phyloP scores from a whole-genome alignment of 2,888 invertebrate genomes.

The Rugalucina vietnamica region DNA sequence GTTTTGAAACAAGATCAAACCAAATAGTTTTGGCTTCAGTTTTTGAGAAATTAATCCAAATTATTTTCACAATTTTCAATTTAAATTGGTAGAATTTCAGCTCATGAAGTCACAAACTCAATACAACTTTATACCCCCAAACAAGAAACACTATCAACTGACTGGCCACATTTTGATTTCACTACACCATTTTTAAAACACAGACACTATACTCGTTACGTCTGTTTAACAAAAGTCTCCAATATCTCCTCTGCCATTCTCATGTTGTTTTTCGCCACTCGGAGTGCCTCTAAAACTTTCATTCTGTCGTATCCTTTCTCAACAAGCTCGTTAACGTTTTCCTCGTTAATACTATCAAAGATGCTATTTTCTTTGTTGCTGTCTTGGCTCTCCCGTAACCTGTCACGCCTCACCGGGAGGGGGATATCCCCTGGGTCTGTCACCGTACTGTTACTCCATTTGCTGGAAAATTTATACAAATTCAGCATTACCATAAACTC shows the following conservation, averaged over 20 bases:
- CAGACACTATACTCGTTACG: constrained; percentile 38
- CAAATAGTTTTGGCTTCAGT: too few species aligned
- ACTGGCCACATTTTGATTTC: background rate
- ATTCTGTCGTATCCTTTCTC: constrained; percentile 96
- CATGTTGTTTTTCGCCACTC: constrained; percentile 96
- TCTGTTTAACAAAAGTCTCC: constrained; percentile 90
- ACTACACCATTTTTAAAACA: background rate
- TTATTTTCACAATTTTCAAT: too few species aligned
- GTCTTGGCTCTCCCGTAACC: constrained; percentile 79
- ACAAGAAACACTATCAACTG: background rate
- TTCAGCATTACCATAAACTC: too few species aligned
- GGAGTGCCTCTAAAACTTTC: constrained; percentile 94
- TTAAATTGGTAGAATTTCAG: too few species aligned
- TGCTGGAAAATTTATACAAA: constrained; percentile 33
- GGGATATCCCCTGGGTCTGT: constrained; percentile 64
- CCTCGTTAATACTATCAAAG: constrained; percentile 77
- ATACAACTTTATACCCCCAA: too few species aligned
- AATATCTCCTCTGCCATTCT: constrained; percentile 98
- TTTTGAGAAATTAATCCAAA: too few species aligned
- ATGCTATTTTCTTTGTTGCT: constrained; percentile 80
- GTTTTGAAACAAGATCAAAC: too few species aligned
- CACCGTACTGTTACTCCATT: constrained; percentile 8
- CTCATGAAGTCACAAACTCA: too few species aligned
- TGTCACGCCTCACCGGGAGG: constrained; percentile 71
- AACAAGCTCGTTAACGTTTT: constrained; percentile 92